Evolutionary conservation across 2,888 invertebrate genomes (phyloP), one percentile per base, ranked within the genome.

Genomic region (Mythimna loreyi): DNA sequence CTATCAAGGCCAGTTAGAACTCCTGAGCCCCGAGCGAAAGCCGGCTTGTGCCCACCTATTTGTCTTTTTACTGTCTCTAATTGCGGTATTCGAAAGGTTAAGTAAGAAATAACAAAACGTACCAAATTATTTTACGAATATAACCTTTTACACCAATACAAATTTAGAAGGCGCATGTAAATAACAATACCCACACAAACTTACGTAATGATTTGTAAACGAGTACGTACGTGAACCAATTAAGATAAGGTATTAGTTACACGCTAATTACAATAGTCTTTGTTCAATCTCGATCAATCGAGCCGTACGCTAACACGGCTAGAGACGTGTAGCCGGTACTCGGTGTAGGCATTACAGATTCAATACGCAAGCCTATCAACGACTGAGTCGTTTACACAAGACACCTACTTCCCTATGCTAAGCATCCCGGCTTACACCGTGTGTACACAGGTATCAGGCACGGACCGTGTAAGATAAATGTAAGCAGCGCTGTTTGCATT

Each of bases 401-500:
- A 69, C 75, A 65, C 67, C 75, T 82, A 85, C 86, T 82, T 83
- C 76, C 78, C 62, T 86, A 86, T 86, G 86, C 81, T 86, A 84
- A 86, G 80, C 85, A 82, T 53, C 75, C 59, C 36, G 68, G 82
- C 79, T 83, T 79, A 75, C 72, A 67, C 61, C 65, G 73, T 68
- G 68, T 65, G 66, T 78, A 82, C 64, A 77, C 78, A 83, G 73
- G 73, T 82, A 77, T 76, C 69, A 72, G 64, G 16, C 50, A 56
- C 53, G 65, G 64, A 72, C 70, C 57, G 67, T 75, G 65, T 74
- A 62, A 79, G 73, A 82, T 80, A 83, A 74, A 80, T 78, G 82
- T 86, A 81, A 83, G 78, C 85, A 72, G 67, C 72, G 53, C 64
- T 89, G 89, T 91, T 91, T 91, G 85, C 88, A 88, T 90, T 89